phyloP scores from a whole-genome alignment of 2,113 vertebrate species.

The Chaetodon auriga region DNA sequence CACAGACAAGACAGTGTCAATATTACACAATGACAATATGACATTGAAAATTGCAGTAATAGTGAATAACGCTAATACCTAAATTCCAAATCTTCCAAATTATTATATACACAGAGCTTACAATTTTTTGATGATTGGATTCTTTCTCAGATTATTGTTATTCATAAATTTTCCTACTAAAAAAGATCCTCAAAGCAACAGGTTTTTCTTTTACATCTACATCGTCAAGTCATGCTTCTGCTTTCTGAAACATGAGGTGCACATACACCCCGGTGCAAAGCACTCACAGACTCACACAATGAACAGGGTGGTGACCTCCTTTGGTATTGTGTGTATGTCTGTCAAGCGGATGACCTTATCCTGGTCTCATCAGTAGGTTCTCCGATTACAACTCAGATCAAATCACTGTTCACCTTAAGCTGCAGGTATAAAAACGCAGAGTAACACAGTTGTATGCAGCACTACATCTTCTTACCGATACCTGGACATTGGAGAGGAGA shows the following conservation, averaged over 20 bases:
- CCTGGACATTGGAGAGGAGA: conserved; percentile 73
- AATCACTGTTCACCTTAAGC: conserved; percentile 64
- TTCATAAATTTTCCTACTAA: not conserved
- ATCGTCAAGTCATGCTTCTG: conserved; percentile 14
- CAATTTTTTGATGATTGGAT: not conserved
- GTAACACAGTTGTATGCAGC: conserved; percentile 18
- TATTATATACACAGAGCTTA: not conserved
- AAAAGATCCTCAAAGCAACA: not conserved
- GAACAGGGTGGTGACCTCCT: conserved; percentile 78
- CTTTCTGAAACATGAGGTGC: conserved; percentile 62
- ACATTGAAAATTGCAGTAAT: not conserved
- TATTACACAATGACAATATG: no score
- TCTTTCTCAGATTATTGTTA: not conserved
- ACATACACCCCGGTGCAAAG: conserved; percentile 46
- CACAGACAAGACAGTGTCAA: not conserved
- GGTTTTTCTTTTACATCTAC: not conserved
- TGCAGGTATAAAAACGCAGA: conserved; percentile 69
- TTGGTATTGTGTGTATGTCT: conserved; percentile 68
- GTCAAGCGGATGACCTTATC: conserved; percentile 68
- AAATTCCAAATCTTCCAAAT: not conserved
- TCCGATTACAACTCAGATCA: conserved; percentile 77
- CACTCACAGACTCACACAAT: conserved; percentile 61
- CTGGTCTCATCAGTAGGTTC: conserved; percentile 60
- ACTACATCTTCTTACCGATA: conserved; percentile 67
- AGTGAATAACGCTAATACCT: not conserved